phyloP scores from a whole-genome alignment of 2,797 vertebrate genomes.

The Mergus octosetaceus region DNA sequence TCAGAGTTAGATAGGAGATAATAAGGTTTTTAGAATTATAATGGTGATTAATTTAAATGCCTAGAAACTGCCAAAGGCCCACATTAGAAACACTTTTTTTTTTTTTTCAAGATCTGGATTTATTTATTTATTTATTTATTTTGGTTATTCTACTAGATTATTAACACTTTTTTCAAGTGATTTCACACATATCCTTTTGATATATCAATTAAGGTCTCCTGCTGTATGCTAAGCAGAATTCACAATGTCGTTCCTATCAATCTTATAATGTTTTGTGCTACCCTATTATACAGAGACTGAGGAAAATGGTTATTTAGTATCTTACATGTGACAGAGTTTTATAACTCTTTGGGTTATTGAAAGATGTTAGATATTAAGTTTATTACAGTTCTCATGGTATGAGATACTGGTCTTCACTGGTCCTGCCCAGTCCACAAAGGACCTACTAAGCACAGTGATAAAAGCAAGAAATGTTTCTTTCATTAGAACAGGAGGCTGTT shows the following conservation, averaged over 20 bases:
- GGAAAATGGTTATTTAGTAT: constrained; percentile 25
- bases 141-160: constrained; percentile 47
- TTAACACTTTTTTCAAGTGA: constrained; percentile 61
- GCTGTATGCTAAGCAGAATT: constrained; percentile 45
- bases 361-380: background rate
- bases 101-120: background rate
- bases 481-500: background rate
- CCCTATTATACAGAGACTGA: background rate
- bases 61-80: background rate
- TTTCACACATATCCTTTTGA: constrained; percentile 58
- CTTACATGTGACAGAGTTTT: background rate
- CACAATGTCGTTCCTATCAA: constrained; percentile 39
- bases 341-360: background rate
- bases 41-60: background rate
- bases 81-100: background rate
- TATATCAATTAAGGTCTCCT: constrained; percentile 46
- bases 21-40: background rate
- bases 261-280: constrained; percentile 16
- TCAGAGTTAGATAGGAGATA: background rate
- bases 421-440: background rate
- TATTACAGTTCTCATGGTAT: background rate
- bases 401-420: background rate
- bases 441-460: background rate
- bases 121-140: background rate
- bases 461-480: background rate